A percentile compares a stretch with the other conserved stretches of the same genome.
These are phyloP conservation scores for Periplaneta americana DNA, from an alignment of 1,140 invertebrate genomes.

Conservation along the genomic window DNA sequence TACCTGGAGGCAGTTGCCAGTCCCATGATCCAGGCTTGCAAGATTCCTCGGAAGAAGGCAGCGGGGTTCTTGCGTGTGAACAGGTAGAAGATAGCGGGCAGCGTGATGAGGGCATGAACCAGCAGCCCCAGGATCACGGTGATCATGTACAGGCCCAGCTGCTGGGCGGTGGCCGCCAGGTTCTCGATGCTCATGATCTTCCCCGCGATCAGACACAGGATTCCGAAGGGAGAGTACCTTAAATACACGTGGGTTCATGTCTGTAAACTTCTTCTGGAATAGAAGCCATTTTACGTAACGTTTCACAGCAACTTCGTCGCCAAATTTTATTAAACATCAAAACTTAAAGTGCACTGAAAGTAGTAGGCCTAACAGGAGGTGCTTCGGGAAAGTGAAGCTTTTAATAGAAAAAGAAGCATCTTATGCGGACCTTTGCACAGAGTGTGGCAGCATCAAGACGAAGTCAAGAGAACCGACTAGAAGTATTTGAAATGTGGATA, in stretches of 20 bases:
- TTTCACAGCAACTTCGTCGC: too few relatives aligned
- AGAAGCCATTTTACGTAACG: too few relatives aligned
- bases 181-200: conserved; percentile 60
- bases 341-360: too few relatives aligned
- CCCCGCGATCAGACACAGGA: conserved; percentile 60
- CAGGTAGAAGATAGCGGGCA: conserved; percentile 57
- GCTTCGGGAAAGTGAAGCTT: too few relatives aligned
- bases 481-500: too few relatives aligned
- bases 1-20: conserved; percentile 64
- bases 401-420: too few relatives aligned
- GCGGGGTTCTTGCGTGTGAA: conserved; percentile 58
- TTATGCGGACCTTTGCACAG: too few relatives aligned
- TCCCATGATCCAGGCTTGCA: conserved; percentile 59
- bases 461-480: too few relatives aligned
- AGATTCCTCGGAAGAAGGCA: conserved; percentile 51
- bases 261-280: too few relatives aligned
- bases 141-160: conserved; percentile 58
- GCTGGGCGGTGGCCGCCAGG: conserved; percentile 50
- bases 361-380: too few relatives aligned
- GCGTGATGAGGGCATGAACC: conserved; percentile 55
- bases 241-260: not conserved
- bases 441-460: too few relatives aligned
- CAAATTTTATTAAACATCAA: too few relatives aligned
- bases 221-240: conserved; percentile 68
- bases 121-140: conserved; percentile 59